A percentile compares a stretch with the other conserved stretches of the same genome.
phyloP scores from a whole-genome alignment of 1,140 invertebrate species.

The Halesus radiatus region DNA sequence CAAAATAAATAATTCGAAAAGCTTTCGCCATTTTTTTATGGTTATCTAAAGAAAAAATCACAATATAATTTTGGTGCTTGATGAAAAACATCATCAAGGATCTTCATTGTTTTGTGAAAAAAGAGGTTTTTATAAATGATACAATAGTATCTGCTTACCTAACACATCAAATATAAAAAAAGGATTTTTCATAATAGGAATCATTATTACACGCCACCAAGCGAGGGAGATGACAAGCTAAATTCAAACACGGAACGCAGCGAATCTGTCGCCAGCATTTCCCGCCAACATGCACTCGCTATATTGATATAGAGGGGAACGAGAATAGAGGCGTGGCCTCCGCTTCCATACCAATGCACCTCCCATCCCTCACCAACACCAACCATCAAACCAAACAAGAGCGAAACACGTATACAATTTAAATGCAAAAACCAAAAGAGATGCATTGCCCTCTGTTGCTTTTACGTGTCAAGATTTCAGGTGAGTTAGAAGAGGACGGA shows the following conservation, averaged over 20 bases:
- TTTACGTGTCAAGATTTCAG: neutral
- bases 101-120: too few species aligned
- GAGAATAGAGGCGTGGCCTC: neutral
- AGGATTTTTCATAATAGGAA: too few species aligned
- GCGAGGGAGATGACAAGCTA: conserved; percentile 38
- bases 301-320: conserved; percentile 23
- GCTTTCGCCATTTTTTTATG: too few species aligned
- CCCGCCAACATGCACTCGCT: conserved; percentile 30
- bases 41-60: too few species aligned
- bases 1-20: too few species aligned
- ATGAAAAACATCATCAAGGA: too few species aligned
- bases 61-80: too few species aligned
- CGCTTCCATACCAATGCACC: neutral
- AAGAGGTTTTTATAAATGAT: too few species aligned
- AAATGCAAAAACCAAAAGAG: neutral
- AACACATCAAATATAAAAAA: too few species aligned
- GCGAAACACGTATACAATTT: neutral
- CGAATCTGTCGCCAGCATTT: conserved; percentile 46
- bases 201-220: neutral
- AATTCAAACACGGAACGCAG: conserved; percentile 40
- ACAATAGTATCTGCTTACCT: too few species aligned
- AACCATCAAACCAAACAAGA: neutral
- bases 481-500: neutral
- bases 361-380: neutral
- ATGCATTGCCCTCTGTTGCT: conserved; percentile 23